A percentile compares a stretch with the other conserved stretches of the same genome.
These are phyloP conservation scores for Pissodes strobi DNA, from an alignment of 1,140 invertebrate genomes.

Conservation along the genomic window DNA sequence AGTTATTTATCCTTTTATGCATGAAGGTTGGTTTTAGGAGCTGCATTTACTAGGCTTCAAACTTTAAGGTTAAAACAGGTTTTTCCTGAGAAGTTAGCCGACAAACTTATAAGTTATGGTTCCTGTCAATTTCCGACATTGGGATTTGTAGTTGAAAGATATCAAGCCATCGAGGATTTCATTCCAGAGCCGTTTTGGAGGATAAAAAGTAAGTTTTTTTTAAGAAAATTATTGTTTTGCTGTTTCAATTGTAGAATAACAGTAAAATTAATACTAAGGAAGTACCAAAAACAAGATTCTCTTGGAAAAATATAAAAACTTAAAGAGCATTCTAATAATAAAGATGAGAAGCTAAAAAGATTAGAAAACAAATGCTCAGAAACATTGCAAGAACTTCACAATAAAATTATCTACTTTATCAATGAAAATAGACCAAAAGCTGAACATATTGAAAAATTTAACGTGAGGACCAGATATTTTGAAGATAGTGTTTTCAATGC, in stretches of 20 bases:
- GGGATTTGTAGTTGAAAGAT: constrained; percentile 93
- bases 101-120: constrained; percentile 93
- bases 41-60: constrained; percentile 98
- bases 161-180: constrained; percentile 87
- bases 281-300: too few relatives aligned
- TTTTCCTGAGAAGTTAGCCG: constrained; percentile 75
- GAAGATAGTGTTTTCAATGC: too few relatives aligned
- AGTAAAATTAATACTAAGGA: constrained; percentile 8
- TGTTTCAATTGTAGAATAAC: not conserved
- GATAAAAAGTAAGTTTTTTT: constrained; percentile 72
- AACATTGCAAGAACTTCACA: too few relatives aligned
- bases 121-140: constrained; percentile 97
- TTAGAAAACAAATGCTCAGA: too few relatives aligned
- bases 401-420: too few relatives aligned
- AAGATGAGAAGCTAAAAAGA: too few relatives aligned
- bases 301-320: too few relatives aligned
- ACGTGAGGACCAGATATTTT: too few relatives aligned
- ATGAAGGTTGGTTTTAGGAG: constrained; percentile 64
- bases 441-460: too few relatives aligned
- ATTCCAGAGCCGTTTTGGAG: constrained; percentile 93
- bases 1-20: constrained; percentile 4
- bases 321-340: too few relatives aligned
- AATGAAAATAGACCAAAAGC: too few relatives aligned
- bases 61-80: constrained; percentile 86
- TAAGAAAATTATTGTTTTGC: not conserved